Evolutionary conservation across 2,113 vertebrate species (phyloP).

Genomic region (Burhinus bistriatus): DNA sequence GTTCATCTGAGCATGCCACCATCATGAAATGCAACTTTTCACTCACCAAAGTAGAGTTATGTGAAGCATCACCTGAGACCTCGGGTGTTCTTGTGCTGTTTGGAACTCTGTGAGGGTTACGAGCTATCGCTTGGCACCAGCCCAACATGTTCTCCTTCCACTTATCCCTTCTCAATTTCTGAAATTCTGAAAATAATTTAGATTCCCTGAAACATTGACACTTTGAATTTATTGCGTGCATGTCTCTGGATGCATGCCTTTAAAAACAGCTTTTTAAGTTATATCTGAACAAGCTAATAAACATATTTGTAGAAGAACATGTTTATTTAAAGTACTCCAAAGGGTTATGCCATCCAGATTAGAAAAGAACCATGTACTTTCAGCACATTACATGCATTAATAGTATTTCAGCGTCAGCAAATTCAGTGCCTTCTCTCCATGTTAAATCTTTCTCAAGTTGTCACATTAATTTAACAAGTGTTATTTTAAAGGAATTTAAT

Average conservation of each 20-base stretch:
- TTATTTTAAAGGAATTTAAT: not conserved
- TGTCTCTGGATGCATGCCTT: conserved; percentile 58
- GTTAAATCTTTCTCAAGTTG: not conserved
- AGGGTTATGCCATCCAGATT: not conserved
- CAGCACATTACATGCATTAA: not conserved
- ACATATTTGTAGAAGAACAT: not conserved
- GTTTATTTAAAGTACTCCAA: not conserved
- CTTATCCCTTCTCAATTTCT: conserved; percentile 81
- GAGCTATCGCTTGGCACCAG: conserved; percentile 83
- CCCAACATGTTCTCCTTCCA: conserved; percentile 84
- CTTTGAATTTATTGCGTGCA: conserved; percentile 33
- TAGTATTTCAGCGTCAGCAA: not conserved
- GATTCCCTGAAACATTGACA: conserved; percentile 78
- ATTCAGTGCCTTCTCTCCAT: not conserved
- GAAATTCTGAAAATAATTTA: conserved; percentile 86
- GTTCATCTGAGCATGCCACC: conserved; percentile 13
- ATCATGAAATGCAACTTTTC: conserved; percentile 62
- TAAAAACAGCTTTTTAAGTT: conserved; percentile 33
- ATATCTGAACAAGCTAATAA: not conserved
- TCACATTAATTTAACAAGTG: not conserved
- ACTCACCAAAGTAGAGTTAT: conserved; percentile 76
- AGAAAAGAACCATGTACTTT: not conserved
- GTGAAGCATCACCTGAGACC: conserved; percentile 71
- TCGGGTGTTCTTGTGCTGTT: conserved; percentile 78
- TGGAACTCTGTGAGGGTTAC: conserved; percentile 80